Percentiles rank a stretch among this genome's conserved stretches.
These are phyloP conservation scores for Pegea sp. DNA, from an alignment of 23 tunicate genomes.

Conservation along the genomic window DNA sequence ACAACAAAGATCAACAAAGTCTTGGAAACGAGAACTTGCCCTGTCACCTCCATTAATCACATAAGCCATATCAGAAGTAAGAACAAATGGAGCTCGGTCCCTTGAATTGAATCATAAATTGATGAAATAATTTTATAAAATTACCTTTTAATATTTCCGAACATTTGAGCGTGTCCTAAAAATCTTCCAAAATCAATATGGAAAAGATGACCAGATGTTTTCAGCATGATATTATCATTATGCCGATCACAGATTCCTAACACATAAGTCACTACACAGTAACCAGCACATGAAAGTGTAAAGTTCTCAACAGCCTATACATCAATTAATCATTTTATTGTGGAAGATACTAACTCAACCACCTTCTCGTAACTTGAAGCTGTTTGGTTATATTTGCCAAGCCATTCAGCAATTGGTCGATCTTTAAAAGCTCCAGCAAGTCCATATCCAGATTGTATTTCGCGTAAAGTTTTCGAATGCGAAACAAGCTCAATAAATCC, in stretches of 20 bases:
- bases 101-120: conserved; percentile 7
- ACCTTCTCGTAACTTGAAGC: conserved; percentile 62
- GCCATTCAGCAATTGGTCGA: conserved; percentile 89
- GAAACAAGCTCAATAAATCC: conserved; percentile 65
- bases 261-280: conserved; percentile 83
- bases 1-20: conserved; percentile 87
- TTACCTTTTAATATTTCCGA: conserved; percentile 85
- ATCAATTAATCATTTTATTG: not conserved
- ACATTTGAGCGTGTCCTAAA: conserved; percentile 95
- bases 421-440: conserved; percentile 91
- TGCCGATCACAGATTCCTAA: conserved; percentile 88
- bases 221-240: conserved; percentile 83
- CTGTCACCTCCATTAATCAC: conserved; percentile 98
- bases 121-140: not conserved
- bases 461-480: conserved; percentile 76
- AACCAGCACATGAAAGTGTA: conserved; percentile 84
- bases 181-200: conserved; percentile 88
- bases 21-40: conserved; percentile 75
- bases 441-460: conserved; percentile 87
- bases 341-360: not conserved
- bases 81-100: conserved; percentile 94
- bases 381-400: conserved; percentile 72
- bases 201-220: conserved; percentile 60
- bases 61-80: conserved; percentile 98
- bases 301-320: conserved; percentile 85